These are phyloP conservation scores for Zaprionus gabonicus DNA, from an alignment of 1,140 invertebrate genomes.

Conservation along the genomic window DNA sequence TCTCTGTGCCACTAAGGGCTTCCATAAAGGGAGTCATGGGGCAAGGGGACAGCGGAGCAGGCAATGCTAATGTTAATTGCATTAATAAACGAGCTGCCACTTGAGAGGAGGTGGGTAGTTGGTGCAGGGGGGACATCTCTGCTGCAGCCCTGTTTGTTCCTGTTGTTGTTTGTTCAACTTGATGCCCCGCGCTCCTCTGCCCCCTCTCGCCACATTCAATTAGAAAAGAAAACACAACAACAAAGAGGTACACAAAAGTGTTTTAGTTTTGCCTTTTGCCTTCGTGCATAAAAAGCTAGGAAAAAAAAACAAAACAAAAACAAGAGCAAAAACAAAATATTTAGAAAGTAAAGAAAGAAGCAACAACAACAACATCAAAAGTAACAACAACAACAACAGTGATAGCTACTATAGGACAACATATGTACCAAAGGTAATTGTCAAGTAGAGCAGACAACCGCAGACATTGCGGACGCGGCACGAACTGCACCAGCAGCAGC, in stretches of 20 bases:
- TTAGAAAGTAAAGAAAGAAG: constrained; percentile 80
- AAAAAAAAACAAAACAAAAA: constrained; percentile 41
- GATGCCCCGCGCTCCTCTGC: neutral
- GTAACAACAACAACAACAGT: constrained; percentile 29
- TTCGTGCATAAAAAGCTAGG: constrained; percentile 33
- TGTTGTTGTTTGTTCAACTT: constrained; percentile 36
- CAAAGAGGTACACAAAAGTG: constrained; percentile 70
- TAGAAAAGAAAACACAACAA: constrained; percentile 78
- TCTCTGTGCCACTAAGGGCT: constrained; percentile 65
- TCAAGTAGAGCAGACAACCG: constrained; percentile 76
- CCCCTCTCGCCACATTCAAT: constrained; percentile 65
- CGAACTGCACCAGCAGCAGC: constrained; percentile 45
- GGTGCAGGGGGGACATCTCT: neutral
- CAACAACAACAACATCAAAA: constrained; percentile 27
- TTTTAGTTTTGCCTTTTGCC: constrained; percentile 63
- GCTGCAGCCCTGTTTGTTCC: constrained; percentile 12
- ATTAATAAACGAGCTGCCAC: constrained; percentile 69
- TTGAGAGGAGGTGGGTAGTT: neutral
- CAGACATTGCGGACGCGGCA: constrained; percentile 55
- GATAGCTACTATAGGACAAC: constrained; percentile 51
- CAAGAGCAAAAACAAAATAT: constrained; percentile 69
- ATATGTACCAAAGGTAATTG: constrained; percentile 80
- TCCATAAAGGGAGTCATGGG: constrained; percentile 45
- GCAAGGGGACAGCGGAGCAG: neutral
- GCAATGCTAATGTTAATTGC: constrained; percentile 75